These are phyloP conservation scores for Orchestia grillus DNA, from an alignment of 1,140 invertebrate genomes.

Conservation along the genomic window DNA sequence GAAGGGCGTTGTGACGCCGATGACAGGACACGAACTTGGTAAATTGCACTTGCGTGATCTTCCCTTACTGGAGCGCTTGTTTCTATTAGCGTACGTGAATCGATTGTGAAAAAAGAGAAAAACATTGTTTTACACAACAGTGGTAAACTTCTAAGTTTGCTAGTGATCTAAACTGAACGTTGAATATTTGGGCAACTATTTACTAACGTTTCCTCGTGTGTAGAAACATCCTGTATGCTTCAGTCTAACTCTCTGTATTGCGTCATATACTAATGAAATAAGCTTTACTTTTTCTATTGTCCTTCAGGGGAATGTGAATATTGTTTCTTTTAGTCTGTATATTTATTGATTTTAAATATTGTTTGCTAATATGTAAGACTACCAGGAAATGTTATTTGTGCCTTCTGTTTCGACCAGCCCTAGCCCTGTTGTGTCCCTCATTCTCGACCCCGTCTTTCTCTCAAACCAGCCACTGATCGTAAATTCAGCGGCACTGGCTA, in stretches of 20 bases:
- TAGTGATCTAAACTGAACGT: neutral
- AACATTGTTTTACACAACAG: neutral
- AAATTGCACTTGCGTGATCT: neutral
- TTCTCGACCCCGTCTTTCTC: neutral
- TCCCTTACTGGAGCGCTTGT: neutral
- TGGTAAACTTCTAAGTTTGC: neutral
- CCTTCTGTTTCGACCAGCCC: neutral
- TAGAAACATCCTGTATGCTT: neutral
- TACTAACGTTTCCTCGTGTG: neutral
- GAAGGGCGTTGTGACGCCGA: no score
- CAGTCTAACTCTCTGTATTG: neutral
- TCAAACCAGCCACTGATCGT: neutral
- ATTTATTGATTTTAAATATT: constrained; percentile 33
- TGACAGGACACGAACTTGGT: neutral
- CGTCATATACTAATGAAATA: constrained; percentile 1
- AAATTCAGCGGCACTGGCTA: neutral
- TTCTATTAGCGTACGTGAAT: neutral
- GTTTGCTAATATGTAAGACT: constrained; percentile 24
- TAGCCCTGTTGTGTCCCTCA: neutral
- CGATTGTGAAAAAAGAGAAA: neutral
- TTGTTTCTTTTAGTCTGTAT: constrained; percentile 17
- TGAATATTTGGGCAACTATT: neutral
- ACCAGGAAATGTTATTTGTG: neutral
- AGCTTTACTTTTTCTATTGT: constrained; percentile 31
- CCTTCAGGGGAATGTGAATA: constrained; percentile 27